Evolutionary conservation across 2,888 invertebrate species (phyloP).

Genomic region (Synanthedon formicaeformis): DNA sequence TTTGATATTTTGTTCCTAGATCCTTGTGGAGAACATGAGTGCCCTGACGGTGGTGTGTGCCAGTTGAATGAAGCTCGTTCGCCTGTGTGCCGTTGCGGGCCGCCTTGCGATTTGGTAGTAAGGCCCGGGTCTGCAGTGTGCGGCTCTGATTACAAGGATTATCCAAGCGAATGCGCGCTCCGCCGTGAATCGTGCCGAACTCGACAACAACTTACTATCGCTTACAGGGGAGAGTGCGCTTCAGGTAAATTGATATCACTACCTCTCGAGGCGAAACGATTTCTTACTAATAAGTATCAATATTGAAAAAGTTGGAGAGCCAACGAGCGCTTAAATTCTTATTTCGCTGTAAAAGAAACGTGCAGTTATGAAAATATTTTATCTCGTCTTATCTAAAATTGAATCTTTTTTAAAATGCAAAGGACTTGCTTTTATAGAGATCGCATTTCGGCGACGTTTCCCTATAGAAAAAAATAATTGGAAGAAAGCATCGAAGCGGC

Average conservation of each 20-base stretch:
- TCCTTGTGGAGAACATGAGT: conserved; percentile 84
- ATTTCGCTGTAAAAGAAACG: not conserved
- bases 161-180: conserved; percentile 84
- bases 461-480: conserved; percentile 46
- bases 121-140: conserved; percentile 77
- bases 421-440: conserved; percentile 33
- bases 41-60: conserved; percentile 84
- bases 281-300: too few species aligned
- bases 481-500: conserved; percentile 37
- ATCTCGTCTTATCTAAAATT: conserved; percentile 46
- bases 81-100: conserved; percentile 84
- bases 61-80: conserved; percentile 82
- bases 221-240: conserved; percentile 86
- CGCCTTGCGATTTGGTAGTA: conserved; percentile 80
- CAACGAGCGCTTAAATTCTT: not conserved
- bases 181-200: conserved; percentile 83
- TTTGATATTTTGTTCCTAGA: conserved; percentile 64
- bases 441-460: conserved; percentile 40
- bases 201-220: conserved; percentile 78
- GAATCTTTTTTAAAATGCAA: conserved; percentile 48
- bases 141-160: conserved; percentile 83
- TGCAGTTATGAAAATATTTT: conserved; percentile 8
- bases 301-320: too few species aligned
- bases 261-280: not conserved
- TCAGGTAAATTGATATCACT: conserved; percentile 69